Percentiles rank a stretch among this genome's conserved stretches.
Evolutionary conservation across 2,113 vertebrate genomes (phyloP).

Genomic region (Ictalurus furcatus): DNA sequence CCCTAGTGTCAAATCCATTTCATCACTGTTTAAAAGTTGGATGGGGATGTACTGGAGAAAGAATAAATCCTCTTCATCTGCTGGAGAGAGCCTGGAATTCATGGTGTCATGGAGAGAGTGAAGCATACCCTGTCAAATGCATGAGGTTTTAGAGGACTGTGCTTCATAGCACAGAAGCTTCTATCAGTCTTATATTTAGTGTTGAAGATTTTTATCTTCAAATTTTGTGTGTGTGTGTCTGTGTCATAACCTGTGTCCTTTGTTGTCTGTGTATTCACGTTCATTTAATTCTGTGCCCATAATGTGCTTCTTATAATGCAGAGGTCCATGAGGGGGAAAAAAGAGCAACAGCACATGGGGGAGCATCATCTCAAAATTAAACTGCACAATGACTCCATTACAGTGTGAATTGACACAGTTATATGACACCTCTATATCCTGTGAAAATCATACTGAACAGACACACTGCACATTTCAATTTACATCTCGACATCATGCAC

Average conservation of each 20-base stretch:
- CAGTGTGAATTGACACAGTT: background rate
- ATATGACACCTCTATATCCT: conserved; percentile 10
- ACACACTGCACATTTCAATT: background rate
- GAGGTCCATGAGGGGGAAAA: background rate
- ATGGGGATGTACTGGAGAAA: conserved; percentile 45
- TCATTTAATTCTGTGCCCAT: background rate
- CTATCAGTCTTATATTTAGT: conserved; percentile 13
- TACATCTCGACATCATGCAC: background rate
- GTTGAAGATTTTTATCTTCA: background rate
- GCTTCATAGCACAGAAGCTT: background rate
- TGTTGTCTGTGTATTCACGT: background rate
- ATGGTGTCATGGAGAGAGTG: conserved; percentile 23
- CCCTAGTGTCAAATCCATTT: conserved; percentile 60
- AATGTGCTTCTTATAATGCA: background rate
- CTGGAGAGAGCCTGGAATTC: conserved; percentile 34
- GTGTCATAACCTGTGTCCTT: background rate
- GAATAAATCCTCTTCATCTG: conserved; percentile 49
- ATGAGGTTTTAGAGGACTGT: conserved; percentile 8
- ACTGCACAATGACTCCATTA: background rate
- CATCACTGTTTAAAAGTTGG: conserved; percentile 54
- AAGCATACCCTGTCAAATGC: conserved; percentile 12
- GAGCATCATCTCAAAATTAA: conserved; percentile 8
- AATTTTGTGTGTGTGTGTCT: background rate
- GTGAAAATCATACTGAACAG: conserved; percentile 9
- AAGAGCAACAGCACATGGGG: background rate